Percentiles rank a stretch among this genome's conserved stretches.
phyloP scores from a whole-genome alignment of 2,888 invertebrate genomes.

The Epinotia nisella region DNA sequence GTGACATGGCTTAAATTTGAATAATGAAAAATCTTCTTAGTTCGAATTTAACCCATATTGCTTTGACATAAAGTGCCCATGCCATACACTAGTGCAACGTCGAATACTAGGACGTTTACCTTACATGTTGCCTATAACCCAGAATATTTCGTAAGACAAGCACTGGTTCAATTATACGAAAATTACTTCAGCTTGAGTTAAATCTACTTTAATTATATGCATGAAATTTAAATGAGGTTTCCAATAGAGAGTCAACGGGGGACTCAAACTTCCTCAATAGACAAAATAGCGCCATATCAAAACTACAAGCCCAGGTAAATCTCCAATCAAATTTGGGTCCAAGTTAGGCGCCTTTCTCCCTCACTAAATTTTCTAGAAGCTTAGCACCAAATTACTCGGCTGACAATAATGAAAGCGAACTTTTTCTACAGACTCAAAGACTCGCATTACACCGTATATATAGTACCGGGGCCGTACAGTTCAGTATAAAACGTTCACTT shows the following conservation, averaged over 20 bases:
- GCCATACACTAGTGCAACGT: too few relatives aligned
- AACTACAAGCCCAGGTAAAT: conserved; percentile 3
- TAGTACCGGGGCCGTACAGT: too few relatives aligned
- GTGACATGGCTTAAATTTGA: too few relatives aligned
- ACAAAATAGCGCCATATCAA: background rate
- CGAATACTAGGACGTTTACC: too few relatives aligned
- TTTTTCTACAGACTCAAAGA: background rate
- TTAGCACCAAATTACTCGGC: background rate
- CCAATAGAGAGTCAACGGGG: background rate
- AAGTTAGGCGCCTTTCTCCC: background rate
- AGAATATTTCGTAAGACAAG: background rate
- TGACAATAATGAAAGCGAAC: background rate
- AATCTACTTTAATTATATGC: background rate
- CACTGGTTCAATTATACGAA: background rate
- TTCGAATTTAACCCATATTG: too few relatives aligned
- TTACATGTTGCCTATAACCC: too few relatives aligned
- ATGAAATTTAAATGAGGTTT: background rate
- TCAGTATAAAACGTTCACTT: too few relatives aligned
- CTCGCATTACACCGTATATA: background rate
- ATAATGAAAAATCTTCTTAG: too few relatives aligned
- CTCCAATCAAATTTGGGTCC: conserved; percentile 1
- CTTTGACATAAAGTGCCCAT: too few relatives aligned
- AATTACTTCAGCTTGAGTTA: background rate
- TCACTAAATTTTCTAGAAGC: background rate
- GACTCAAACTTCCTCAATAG: background rate